Base-by-base conservation (phyloP, 2,797 vertebrate species). In the Delichon dasypus region DNA sequence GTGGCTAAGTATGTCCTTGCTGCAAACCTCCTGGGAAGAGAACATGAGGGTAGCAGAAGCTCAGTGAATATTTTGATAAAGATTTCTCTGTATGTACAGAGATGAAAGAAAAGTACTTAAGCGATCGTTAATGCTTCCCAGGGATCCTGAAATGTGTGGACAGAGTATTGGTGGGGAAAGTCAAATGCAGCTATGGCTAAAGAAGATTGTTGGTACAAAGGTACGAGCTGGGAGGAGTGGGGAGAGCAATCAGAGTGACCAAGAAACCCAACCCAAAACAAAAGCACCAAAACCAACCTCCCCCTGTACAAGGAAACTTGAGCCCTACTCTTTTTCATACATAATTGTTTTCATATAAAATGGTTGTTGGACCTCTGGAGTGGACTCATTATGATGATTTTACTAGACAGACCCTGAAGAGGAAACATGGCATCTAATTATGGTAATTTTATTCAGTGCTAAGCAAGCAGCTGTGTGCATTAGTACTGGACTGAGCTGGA, bases 11-110 rank as follows among this genome's bases (percentile, higher is more conserved):
- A 6, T 73, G 85, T 88, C 85, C 92, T 74, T 4, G 2, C 71
- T 87, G 65, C 79, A 85, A 65, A 74, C 68, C 93, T 87, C 84
- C 61, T 89, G 93, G 92, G 93, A 88, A 40, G 40, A 23, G 58
- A 83, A 50, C 26, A 5, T 1, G 5, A 87, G 70, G n/a, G 36
- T 5, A 78, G 62, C 73, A 93, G 75, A 36, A 85, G 72, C 92
- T 93, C 47, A 64, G 73, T n/a, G 85, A 50, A 12, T 91, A 25
- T 89, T 94, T 96, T 81, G 51, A 44, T 88, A 66, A 79, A 81
- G 89, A 82, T 94, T 91, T 34, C 62, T 82, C 11, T 30, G 36
- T 81, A 16, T 84, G 55, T 78, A 51, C 34, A 57, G 79, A 48
- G 51, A 57, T 75, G 70, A 71, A 81, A 91, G 44, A 36, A 55